Base-by-base conservation (phyloP, 1,140 invertebrate genomes). In the Pogonomyrmex californicus region DNA sequence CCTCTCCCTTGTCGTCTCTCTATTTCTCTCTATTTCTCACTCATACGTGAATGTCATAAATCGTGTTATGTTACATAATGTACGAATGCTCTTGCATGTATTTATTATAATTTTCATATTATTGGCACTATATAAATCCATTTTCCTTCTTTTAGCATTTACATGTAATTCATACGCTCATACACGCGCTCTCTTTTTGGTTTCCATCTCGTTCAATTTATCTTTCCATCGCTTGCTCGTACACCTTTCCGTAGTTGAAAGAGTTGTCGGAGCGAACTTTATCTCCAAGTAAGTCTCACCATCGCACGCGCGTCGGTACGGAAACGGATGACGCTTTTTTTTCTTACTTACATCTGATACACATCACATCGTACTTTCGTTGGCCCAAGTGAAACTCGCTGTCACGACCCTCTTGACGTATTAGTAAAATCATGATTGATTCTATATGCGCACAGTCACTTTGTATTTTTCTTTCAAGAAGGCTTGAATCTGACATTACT, bases 1-100 rank as follows among this genome's bases (percentile, higher is more conserved):
- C 1, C 0, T 9, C 23, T 49, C 51, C 65, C 49, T 10, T 23
- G 23, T 23, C 23, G 23, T 0, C 63, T 47, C 14, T 17, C 60
- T 17, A 12, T 6, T 1, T 2, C 60, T 17, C 3, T 14, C 4
- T 51, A 17, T 58, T 41, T 44, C 70, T 88, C 54, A 36, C 14
- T 60, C 30, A 1, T 58, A 83, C 68, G 10, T 54, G 62, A 83
- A 83, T 49, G 33, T 83, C 38, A 51, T 73, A 83, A 83, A 30
- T 7, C 41, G 41, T 30, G 41, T 75, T 83, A 73, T 83, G 51
- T 23, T 36, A 60, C 30, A n/a, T 60, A 63, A 68, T 44, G 63
- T 82, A 73, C 60, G 73, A 73, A 83, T 83, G 73, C 44, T 47
- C n/a, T 23, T 23, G 7, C 41, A 49, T 33, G 33, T 60, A 38